Conservation (phyloP, 2,797 vertebrate species). For the Passerculus sandwichensis region DNA sequence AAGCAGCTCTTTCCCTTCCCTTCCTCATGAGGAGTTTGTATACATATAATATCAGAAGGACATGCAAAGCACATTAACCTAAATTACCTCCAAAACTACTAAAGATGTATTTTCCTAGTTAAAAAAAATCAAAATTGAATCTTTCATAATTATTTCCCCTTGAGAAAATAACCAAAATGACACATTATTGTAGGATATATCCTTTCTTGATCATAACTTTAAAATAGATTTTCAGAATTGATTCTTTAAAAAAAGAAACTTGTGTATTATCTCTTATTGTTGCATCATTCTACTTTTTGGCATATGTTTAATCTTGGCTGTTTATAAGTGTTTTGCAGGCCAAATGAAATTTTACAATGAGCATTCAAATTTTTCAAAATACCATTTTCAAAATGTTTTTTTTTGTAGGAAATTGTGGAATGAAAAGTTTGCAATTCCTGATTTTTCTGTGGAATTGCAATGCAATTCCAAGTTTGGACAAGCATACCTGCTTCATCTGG, state of each 20-base stretch:
- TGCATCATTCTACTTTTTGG: neutral
- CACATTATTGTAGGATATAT: neutral
- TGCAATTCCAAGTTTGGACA: conserved; percentile 34
- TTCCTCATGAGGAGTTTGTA: neutral
- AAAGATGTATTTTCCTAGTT: neutral
- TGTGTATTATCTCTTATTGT: neutral
- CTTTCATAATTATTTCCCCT: neutral
- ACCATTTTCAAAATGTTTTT: accelerated
- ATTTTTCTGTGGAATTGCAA: conserved; percentile 1
- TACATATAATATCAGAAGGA: neutral
- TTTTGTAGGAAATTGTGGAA: neutral
- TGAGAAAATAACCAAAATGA: neutral
- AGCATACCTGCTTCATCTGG: conserved; percentile 19
- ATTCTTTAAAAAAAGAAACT: neutral
- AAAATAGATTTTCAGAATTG: neutral
- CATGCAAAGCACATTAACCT: neutral
- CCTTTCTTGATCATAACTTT: neutral
- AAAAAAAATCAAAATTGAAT: neutral
- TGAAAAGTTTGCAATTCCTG: neutral
- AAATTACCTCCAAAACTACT: neutral
- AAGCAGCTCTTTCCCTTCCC: neutral
- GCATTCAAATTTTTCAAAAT: neutral
- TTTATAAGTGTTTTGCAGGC: neutral
- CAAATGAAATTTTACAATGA: neutral
- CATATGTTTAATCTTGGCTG: neutral